These are phyloP conservation scores for Drosophila maculinotata DNA, from an alignment of 2,888 invertebrate species.

Conservation along the genomic window DNA sequence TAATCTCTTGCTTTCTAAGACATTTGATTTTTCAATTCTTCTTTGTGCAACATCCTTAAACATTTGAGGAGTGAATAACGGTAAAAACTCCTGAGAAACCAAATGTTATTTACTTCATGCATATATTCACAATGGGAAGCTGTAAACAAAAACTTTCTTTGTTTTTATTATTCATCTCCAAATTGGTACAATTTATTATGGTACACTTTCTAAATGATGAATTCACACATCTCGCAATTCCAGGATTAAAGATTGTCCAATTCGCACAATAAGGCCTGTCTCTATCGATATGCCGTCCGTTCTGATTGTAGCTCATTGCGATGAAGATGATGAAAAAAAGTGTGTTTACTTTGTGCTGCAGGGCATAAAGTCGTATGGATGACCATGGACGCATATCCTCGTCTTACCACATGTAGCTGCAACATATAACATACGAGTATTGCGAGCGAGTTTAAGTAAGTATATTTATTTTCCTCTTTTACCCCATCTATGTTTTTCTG, in stretches of 20 bases:
- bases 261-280: background rate
- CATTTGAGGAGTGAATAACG: no score
- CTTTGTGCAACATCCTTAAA: background rate
- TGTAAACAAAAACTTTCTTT: no score
- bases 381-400: constrained; percentile 32
- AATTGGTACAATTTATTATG: no score
- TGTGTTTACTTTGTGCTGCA: constrained; percentile 63
- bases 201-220: no score
- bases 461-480: no score
- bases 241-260: no score
- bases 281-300: constrained; percentile 19
- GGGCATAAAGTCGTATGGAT: constrained; percentile 57
- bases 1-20: no score
- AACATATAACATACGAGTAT: constrained; percentile 6
- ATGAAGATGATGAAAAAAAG: constrained; percentile 35
- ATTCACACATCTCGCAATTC: no score
- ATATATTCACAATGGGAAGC: no score
- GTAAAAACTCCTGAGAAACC: no score
- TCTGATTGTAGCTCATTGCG: constrained; percentile 20
- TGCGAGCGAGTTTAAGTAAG: background rate
- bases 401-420: constrained; percentile 36
- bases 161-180: no score
- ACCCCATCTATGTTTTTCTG: constrained; percentile 16
- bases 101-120: no score
- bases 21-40: background rate